Percentiles rank a stretch among this genome's conserved stretches.
phyloP scores from a whole-genome alignment of 2,797 vertebrate species.

The Rhyacichthys aspro region DNA sequence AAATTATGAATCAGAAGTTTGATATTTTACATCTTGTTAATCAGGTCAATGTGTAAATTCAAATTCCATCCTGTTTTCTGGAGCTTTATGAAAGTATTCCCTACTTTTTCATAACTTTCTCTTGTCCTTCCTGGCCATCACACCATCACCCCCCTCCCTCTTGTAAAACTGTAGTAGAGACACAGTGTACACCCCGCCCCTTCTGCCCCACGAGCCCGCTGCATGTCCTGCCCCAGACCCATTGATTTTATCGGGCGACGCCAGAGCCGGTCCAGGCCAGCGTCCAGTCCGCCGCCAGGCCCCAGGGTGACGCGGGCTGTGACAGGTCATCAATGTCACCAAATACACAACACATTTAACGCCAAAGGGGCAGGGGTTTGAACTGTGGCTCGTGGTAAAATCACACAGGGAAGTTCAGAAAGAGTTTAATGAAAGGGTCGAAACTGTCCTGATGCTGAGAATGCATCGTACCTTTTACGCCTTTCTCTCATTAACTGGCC shows the following conservation, averaged over 20 bases:
- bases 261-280: constrained; percentile 67
- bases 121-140: too few species aligned
- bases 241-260: constrained; percentile 76
- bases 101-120: too few species aligned
- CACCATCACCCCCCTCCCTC: not conserved
- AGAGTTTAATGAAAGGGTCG: constrained; percentile 7
- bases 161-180: constrained; percentile 11
- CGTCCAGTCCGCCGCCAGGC: constrained; percentile 56
- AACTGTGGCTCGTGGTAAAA: constrained; percentile 1
- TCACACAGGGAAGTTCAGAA: not conserved
- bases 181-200: constrained; percentile 8
- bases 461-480: too few species aligned
- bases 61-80: too few species aligned
- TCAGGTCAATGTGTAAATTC: too few species aligned
- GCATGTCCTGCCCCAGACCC: constrained; percentile 63
- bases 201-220: constrained; percentile 45
- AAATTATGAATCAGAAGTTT: too few species aligned
- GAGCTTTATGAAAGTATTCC: too few species aligned
- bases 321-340: constrained; percentile 59
- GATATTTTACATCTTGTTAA: too few species aligned
- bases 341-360: constrained; percentile 35
- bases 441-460: too few species aligned
- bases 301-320: constrained; percentile 48
- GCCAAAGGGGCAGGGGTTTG: constrained; percentile 22
- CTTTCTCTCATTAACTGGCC: too few species aligned